These are phyloP conservation scores for Datnioides undecimradiatus DNA, from an alignment of 2,113 vertebrate genomes.

Conservation along the genomic window DNA sequence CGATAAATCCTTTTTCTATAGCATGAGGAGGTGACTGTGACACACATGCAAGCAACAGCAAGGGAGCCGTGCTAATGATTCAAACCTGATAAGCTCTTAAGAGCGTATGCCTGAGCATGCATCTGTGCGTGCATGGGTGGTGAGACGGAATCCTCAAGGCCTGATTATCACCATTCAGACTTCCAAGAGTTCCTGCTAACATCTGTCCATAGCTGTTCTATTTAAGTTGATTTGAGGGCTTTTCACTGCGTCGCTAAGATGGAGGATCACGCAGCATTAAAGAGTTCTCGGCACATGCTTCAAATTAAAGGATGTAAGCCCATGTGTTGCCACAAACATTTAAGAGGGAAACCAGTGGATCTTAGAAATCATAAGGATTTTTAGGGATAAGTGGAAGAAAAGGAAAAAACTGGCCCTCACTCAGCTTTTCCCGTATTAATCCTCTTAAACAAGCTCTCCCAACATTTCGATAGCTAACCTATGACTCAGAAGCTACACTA, in stretches of 20 bases:
- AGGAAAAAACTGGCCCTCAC: conserved; percentile 37
- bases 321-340: conserved; percentile 38
- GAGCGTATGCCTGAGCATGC: conserved; percentile 48
- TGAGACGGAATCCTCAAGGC: conserved; percentile 53
- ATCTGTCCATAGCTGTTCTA: conserved; percentile 64
- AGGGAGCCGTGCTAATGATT: conserved; percentile 42
- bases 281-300: conserved; percentile 40
- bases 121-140: conserved; percentile 27
- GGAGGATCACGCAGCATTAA: conserved; percentile 65
- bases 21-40: conserved; percentile 22
- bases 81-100: conserved; percentile 54
- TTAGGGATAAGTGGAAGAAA: conserved; percentile 52
- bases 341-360: conserved; percentile 38
- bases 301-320: conserved; percentile 56
- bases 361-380: conserved; percentile 51
- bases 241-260: conserved; percentile 48
- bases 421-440: conserved; percentile 55
- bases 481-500: conserved; percentile 32
- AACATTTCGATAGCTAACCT: conserved; percentile 56
- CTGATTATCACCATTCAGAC: conserved; percentile 69
- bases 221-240: conserved; percentile 32
- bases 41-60: conserved; percentile 22
- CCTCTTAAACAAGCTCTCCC: conserved; percentile 64
- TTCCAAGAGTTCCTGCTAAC: conserved; percentile 60
- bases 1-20: conserved; percentile 48